A percentile compares a stretch with the other conserved stretches of the same genome.
Evolutionary conservation across 2,888 invertebrate genomes (phyloP).

Genomic region (Chrysolina oricalcia): DNA sequence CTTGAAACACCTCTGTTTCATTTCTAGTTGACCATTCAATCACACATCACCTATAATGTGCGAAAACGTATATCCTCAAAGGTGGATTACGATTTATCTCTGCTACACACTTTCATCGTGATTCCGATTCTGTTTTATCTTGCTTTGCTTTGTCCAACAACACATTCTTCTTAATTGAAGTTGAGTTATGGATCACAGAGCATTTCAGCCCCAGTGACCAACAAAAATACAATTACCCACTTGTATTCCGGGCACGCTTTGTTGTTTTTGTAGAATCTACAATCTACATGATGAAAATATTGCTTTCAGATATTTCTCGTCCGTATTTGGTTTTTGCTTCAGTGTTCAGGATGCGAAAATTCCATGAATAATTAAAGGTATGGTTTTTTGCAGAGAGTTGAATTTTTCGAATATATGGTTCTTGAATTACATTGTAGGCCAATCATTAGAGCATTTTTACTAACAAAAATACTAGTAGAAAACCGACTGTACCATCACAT

Average conservation of each 20-base stretch:
- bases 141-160: slow-evolving; percentile 35
- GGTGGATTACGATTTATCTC: slow-evolving; percentile 31
- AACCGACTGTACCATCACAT: no score
- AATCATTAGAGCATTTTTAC: no score
- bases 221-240: background rate
- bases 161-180: slow-evolving; percentile 43
- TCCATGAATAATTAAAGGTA: no score
- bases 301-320: no score
- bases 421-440: no score
- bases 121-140: slow-evolving; percentile 11
- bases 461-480: no score
- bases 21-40: background rate
- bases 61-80: background rate
- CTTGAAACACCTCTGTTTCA: no score
- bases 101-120: slow-evolving; percentile 35
- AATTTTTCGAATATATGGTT: no score
- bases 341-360: no score
- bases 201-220: background rate
- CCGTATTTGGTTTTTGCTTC: no score
- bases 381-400: no score
- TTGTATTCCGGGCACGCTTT: background rate
- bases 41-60: background rate
- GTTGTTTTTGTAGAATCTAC: background rate
- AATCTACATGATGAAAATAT: background rate
- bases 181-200: slow-evolving; percentile 34